Base-by-base conservation (phyloP, 2,888 invertebrate species). In the Sinodicranocentrus sp. region DNA sequence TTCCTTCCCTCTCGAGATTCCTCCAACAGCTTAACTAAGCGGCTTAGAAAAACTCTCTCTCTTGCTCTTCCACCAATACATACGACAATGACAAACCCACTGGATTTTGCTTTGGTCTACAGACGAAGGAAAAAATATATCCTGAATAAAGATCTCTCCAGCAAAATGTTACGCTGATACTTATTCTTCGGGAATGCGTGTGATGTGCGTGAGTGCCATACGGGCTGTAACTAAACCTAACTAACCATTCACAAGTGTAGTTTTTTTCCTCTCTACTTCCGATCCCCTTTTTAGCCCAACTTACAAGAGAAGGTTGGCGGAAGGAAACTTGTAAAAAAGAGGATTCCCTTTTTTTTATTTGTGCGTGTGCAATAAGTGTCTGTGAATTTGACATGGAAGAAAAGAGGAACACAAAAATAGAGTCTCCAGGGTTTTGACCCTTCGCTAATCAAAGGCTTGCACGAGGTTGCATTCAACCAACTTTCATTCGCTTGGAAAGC, bases 351-450 rank as follows among this genome's bases (percentile, higher is more conserved):
- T 39, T 39, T 39, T 17, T 52, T 8, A 8, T 57, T 2, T 71
- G 39, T 57, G 21, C 15, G 33, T 71, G 23, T 23, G 71, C 15
- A 33, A 57, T 54, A 28, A 44, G 70, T 68, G 68, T 59, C 44
- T 57, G 59, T 70, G 78, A 78, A 68, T 70, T 44, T 57, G 59
- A 78, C 23, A 26, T 3, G 48, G 48, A 10, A 33, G 61, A 61
- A 33, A 26, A 59, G 59, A 48, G 77, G 10, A 54, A 57, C 33
- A 54, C 25, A 21, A 71, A 25, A 67, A 52, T 17, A 19, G 23
- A 21, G 83, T 83, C 83, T 77, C 83, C 44, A 61, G 83, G 65
- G 83, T 83, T 77, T 83, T 83, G 83, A 83, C 83, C 83, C 83
- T 77, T 71, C 43, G 71, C 83, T 83, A 83, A 83, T 83, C 83